Evolutionary conservation across 53 echinoderm and acorn worm species (phyloP), one percentile per base, ranked within the genome.

Genomic region (Crossaster papposus): DNA sequence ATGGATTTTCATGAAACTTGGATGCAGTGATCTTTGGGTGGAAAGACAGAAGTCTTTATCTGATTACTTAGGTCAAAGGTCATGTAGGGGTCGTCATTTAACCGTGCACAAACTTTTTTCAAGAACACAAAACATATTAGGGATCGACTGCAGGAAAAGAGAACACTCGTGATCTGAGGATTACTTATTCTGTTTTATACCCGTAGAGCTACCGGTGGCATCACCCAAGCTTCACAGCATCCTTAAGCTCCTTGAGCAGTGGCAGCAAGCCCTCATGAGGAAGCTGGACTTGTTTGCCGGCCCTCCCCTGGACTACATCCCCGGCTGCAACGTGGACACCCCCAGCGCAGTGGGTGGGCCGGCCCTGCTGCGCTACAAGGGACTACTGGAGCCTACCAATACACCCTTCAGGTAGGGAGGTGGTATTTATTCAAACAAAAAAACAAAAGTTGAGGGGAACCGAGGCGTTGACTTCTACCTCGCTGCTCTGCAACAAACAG

Each of bases 281-380:
- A 94, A 96, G 81, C 91, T 98, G 70, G 99, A 98, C 65, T 82
- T 98, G 36, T 98, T 98, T 90, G 94, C 99, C 14, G 90, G 96
- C 28, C 96, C 99, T 2, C 99, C 99, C 14, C 80, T 92, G 31
- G 99, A 98, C 50, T 98, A 90, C 81, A 91, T 98, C 22, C 95
- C 93, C 13, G 93, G 88, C 29, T 95, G 95, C 36, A 84, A 84
- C 55, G 90, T 90, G 72, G 90, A 89, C 64, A 78, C 88, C n/a
- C 81, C 87, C 33, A 93, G 77, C 38, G 70, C 95, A 2, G 89
- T 88, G 14, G 70, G 89, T 33, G 98, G 98, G 17, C 98, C 98
- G 33, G 96, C 99, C 52, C 93, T 98, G 17, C 92, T 98, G 14
- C 93, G 92, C 70, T 96, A 97, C 89, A 97, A 97, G 82, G 98